phyloP scores from a whole-genome alignment of 1,140 invertebrate species.

The Spodoptera frugiperda region DNA sequence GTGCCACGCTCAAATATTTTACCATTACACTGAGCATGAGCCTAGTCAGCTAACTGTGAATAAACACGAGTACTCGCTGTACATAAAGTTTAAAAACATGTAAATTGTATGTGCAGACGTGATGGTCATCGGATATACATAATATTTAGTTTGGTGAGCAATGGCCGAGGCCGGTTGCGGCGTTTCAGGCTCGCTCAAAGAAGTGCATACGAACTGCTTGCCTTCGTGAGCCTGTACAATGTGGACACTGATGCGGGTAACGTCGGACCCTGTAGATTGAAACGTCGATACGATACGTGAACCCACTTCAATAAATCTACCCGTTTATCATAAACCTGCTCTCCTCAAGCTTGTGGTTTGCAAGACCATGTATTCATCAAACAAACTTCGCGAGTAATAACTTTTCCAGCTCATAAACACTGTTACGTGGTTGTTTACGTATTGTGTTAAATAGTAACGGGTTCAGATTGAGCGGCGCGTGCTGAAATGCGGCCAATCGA shows the following conservation, averaged over 20 bases:
- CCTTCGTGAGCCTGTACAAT: slow-evolving; percentile 37
- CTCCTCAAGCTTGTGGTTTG: slow-evolving; percentile 50
- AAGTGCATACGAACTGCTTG: slow-evolving; percentile 33
- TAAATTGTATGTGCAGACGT: slow-evolving; percentile 30
- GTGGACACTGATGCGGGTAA: slow-evolving; percentile 45
- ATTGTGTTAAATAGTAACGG: slow-evolving; percentile 65
- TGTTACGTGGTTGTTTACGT: slow-evolving; percentile 62
- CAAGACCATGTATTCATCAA: slow-evolving; percentile 51
- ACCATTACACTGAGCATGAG: slow-evolving; percentile 49
- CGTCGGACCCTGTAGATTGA: slow-evolving; percentile 46
- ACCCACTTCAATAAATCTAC: slow-evolving; percentile 49
- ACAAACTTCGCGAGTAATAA: slow-evolving; percentile 52
- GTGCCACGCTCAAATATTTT: slow-evolving; percentile 73
- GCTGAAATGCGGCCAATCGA: slow-evolving; percentile 80
- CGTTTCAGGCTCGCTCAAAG: slow-evolving; percentile 35
- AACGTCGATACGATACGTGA: slow-evolving; percentile 46
- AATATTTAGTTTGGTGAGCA: slow-evolving; percentile 35
- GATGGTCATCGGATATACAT: slow-evolving; percentile 35
- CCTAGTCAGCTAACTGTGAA: slow-evolving; percentile 42
- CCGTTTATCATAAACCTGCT: slow-evolving; percentile 50
- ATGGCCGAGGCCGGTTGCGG: slow-evolving; percentile 39
- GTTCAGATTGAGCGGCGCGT: slow-evolving; percentile 71
- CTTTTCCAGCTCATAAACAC: slow-evolving; percentile 50
- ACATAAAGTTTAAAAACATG: slow-evolving; percentile 38
- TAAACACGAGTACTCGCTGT: slow-evolving; percentile 19